Conservation (phyloP, 1,140 invertebrate genomes). For the Zaprionus africanus region DNA sequence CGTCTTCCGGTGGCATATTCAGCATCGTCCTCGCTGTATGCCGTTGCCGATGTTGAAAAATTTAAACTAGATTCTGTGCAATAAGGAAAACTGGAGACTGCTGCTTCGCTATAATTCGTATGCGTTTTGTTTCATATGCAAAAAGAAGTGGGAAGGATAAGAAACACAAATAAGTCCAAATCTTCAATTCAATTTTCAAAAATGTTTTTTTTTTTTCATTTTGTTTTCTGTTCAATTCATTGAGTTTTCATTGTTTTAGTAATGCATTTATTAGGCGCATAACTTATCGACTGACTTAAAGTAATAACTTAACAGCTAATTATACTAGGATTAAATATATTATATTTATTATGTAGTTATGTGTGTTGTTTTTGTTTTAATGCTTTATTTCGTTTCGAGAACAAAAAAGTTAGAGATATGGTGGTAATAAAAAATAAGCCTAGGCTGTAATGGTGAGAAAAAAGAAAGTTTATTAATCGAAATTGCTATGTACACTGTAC, state of each 20-base stretch:
- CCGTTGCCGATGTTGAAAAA: conserved; percentile 85
- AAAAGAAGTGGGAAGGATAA: conserved; percentile 82
- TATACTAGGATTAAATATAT: conserved; percentile 47
- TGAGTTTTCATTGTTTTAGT: conserved; percentile 62
- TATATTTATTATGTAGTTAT: conserved; percentile 40
- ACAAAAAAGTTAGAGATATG: conserved; percentile 31
- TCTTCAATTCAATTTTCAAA: conserved; percentile 63
- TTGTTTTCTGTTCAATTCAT: conserved; percentile 42
- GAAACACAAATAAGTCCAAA: conserved; percentile 82
- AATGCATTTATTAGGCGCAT: conserved; percentile 78
- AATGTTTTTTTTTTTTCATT: conserved; percentile 25
- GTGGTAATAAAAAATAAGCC: conserved; percentile 31
- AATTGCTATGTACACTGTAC: conserved; percentile 3
- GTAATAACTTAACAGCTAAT: conserved; percentile 60
- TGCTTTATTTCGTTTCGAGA: conserved; percentile 43
- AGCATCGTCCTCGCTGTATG: conserved; percentile 86
- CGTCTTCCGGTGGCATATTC: conserved; percentile 85
- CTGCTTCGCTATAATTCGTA: conserved; percentile 83
- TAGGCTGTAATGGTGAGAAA: conserved; percentile 63
- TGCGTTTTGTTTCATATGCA: conserved; percentile 73
- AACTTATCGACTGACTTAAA: conserved; percentile 55
- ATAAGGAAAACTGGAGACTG: conserved; percentile 84
- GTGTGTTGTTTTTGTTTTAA: conserved; percentile 13
- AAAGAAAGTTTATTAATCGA: conserved; percentile 39
- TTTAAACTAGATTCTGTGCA: conserved; percentile 85